Evolutionary conservation across 2,888 invertebrate species (phyloP), one percentile per base, ranked within the genome.

Genomic region (Eulithis prunata): DNA sequence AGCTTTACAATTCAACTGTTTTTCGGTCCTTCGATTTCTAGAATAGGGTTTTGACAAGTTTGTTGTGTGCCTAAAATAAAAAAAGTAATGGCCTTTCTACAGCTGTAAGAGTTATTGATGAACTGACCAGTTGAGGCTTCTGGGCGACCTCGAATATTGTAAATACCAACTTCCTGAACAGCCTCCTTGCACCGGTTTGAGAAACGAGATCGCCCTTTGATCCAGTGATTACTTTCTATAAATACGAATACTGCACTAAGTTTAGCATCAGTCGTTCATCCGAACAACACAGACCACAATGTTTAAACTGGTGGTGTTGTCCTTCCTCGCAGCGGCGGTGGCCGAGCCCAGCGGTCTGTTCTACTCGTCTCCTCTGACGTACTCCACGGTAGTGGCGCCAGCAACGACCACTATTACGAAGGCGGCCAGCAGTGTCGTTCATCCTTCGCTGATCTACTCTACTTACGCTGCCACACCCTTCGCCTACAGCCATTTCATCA

Each of bases 281-380:
- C 80, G 80, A 84, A 76, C 86, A 88, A 90, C 90, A 87, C 86
- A 91, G 83, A 88, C 86, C 86, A 91, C 83, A 79, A 93, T 93
- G 91, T 90, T 84, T 80, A 92, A 90, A 79, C 77, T 91, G 89
- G 93, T 94, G 88, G 94, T 94, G 83, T 93, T 95, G 93, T 94
- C 94, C 87, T 86, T 95, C 78, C 80, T 95, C 78, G 94, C 94
- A 76, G 87, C 92, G 75, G 95, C 87, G 74, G 82, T 88, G 62
- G 95, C 95, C 72, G 83, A 88, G 71, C 90, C 89, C 8, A 74
- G 81, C 28, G 59, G 71, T 45, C 54, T 72, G 52, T 53, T 74
- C 10, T 75, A 71, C 57, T 69, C 78, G 38, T 70, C 82, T 12
- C 84, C 83, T 5, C 70, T 84, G 62, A 61, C 79, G 7, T 71